Conservation (phyloP, 2,888 invertebrate species). For the Halictus quadricinctus region DNA sequence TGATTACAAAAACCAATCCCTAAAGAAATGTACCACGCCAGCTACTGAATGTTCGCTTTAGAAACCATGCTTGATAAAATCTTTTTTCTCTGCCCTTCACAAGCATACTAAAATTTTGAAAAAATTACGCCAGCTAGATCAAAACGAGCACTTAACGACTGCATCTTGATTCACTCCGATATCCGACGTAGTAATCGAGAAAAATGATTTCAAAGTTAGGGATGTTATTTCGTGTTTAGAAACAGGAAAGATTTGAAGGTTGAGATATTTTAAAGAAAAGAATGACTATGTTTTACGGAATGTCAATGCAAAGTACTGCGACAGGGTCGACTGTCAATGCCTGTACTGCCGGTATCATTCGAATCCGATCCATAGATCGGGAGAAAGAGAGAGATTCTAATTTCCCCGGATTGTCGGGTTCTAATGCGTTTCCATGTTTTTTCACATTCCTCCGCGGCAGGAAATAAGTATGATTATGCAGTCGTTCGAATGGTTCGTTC, state of each 20-base stretch:
- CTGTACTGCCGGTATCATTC: not conserved
- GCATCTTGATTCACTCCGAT: no score
- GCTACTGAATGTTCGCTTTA: no score
- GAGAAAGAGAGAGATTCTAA: constrained; percentile 4
- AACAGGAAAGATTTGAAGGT: not conserved
- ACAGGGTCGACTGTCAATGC: not conserved
- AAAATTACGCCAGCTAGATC: no score
- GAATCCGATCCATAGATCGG: not conserved
- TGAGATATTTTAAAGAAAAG: not conserved
- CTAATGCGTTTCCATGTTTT: constrained; percentile 7
- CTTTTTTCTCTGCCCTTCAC: no score
- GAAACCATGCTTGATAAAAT: no score
- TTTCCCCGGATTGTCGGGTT: constrained; percentile 3
- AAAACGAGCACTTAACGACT: no score
- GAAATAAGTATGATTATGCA: constrained; percentile 42
- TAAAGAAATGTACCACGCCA: no score
- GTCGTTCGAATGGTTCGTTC: constrained; percentile 51
- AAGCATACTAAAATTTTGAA: no score
- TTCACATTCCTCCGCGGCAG: constrained; percentile 31
- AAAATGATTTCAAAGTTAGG: no score
- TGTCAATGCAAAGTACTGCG: not conserved
- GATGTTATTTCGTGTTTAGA: no score
- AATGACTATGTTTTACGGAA: not conserved
- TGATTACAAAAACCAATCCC: no score
- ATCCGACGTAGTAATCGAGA: no score